Conservation (phyloP, 2,797 vertebrate genomes). For the Urophycis tenuis region DNA sequence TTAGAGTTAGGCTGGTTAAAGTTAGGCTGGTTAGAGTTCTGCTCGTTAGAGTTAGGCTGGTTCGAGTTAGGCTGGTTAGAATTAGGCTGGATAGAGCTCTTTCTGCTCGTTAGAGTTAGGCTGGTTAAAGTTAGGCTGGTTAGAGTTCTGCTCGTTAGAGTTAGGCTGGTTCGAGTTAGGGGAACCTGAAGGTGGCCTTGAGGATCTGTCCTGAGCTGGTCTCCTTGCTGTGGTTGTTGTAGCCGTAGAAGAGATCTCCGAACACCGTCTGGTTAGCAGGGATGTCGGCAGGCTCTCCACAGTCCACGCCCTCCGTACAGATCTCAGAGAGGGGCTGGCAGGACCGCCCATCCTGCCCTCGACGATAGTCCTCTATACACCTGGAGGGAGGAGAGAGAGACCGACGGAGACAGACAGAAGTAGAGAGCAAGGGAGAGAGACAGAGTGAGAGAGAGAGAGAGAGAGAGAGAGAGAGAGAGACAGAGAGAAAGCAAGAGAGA, state of each 20-base stretch:
- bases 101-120: too few relatives aligned
- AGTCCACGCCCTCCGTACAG: slow-evolving; percentile 83
- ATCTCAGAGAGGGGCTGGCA: slow-evolving; percentile 88
- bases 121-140: too few relatives aligned
- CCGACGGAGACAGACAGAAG: background rate
- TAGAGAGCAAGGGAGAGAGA: too few relatives aligned
- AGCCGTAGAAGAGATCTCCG: slow-evolving; percentile 94
- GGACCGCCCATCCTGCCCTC: slow-evolving; percentile 82
- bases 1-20: too few relatives aligned
- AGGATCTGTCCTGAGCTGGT: slow-evolving; percentile 86
- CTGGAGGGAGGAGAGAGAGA: slow-evolving; percentile 52
- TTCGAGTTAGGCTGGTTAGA: too few relatives aligned
- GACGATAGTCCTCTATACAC: slow-evolving; percentile 96
- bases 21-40: too few relatives aligned
- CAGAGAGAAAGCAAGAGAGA: background rate
- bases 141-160: too few relatives aligned
- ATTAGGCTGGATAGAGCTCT: too few relatives aligned
- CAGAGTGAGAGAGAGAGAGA: too few relatives aligned
- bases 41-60: too few relatives aligned
- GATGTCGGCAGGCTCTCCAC: slow-evolving; percentile 79
- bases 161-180: background rate
- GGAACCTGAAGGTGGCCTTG: slow-evolving; percentile 90
- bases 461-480: too few relatives aligned
- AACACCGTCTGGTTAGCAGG: slow-evolving; percentile 96
- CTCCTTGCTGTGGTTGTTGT: slow-evolving; percentile 92